Percentiles rank a stretch among this genome's conserved stretches.
Conservation (phyloP, 2,888 invertebrate species). For the Mystacides longicornis region DNA sequence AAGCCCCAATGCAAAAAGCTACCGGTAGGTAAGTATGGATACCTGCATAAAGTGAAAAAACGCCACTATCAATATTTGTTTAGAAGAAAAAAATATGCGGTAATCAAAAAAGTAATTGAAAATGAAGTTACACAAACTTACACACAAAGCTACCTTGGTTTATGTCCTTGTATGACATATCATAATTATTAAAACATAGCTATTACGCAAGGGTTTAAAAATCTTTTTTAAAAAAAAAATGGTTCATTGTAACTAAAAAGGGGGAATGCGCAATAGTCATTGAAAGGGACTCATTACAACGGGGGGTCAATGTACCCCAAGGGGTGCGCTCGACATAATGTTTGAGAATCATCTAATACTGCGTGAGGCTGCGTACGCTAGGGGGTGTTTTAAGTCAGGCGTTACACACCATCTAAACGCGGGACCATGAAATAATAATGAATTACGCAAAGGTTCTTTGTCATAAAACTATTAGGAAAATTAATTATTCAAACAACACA, state of each 20-base stretch:
- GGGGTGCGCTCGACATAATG: conserved; percentile 7
- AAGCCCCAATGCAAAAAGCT: too few species aligned
- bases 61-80: neutral
- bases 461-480: too few species aligned
- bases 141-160: neutral
- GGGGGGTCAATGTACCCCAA: conserved; percentile 14
- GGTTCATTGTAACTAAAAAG: conserved; percentile 4
- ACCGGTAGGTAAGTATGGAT: too few species aligned
- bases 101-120: neutral
- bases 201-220: conserved; percentile 5
- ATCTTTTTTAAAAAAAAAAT: conserved; percentile 5
- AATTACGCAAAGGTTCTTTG: too few species aligned
- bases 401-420: too few species aligned
- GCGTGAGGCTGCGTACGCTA: conserved; percentile 14
- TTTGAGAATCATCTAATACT: conserved; percentile 9
- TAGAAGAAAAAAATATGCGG: neutral
- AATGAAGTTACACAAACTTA: neutral
- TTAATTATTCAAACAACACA: too few species aligned
- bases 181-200: neutral
- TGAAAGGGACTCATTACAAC: conserved; percentile 7
- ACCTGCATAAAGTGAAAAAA: too few species aligned
- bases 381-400: neutral
- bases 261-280: conserved; percentile 4
- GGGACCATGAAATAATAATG: too few species aligned
- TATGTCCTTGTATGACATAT: neutral